Percentiles rank a stretch among this genome's conserved stretches.
phyloP scores from a whole-genome alignment of 2,888 invertebrate genomes.

The Rhorus exstirpatorius region DNA sequence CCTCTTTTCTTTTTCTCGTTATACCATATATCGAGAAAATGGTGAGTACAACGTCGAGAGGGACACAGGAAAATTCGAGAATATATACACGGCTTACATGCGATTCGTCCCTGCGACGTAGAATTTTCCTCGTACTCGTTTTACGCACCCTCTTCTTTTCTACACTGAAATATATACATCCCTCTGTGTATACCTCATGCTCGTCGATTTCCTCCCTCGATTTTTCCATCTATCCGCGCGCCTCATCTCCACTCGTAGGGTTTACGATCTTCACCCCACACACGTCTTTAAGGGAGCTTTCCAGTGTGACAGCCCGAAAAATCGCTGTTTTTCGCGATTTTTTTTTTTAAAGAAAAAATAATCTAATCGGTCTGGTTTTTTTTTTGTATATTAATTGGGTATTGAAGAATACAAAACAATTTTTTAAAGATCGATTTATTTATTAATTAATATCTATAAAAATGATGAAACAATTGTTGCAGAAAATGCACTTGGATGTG shows the following conservation, averaged over 20 bases:
- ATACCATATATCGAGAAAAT: constrained; percentile 8
- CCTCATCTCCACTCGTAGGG: constrained; percentile 30
- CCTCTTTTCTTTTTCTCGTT: neutral
- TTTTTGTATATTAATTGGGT: no score
- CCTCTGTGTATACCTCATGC: neutral
- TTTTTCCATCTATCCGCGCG: constrained; percentile 20
- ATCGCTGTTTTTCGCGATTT: no score
- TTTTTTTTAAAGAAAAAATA: no score
- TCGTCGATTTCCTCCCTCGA: constrained; percentile 42
- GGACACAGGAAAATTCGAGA: constrained; percentile 23
- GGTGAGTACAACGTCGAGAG: neutral
- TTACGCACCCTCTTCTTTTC: neutral
- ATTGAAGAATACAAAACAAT: no score
- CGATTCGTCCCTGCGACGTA: constrained; percentile 32
- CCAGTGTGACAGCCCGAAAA: no score
- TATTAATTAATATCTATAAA: no score
- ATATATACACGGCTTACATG: constrained; percentile 44
- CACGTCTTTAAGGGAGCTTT: no score
- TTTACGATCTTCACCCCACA: constrained; percentile 51
- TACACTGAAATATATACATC: no score
- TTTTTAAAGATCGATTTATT: no score
- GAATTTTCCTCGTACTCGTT: constrained; percentile 40
- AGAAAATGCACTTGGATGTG: no score
- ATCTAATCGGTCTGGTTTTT: no score
- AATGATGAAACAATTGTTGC: no score